A percentile compares a stretch with the other conserved stretches of the same genome.
phyloP scores from a whole-genome alignment of 2,113 vertebrate species.

The Chiloscyllium plagiosum region DNA sequence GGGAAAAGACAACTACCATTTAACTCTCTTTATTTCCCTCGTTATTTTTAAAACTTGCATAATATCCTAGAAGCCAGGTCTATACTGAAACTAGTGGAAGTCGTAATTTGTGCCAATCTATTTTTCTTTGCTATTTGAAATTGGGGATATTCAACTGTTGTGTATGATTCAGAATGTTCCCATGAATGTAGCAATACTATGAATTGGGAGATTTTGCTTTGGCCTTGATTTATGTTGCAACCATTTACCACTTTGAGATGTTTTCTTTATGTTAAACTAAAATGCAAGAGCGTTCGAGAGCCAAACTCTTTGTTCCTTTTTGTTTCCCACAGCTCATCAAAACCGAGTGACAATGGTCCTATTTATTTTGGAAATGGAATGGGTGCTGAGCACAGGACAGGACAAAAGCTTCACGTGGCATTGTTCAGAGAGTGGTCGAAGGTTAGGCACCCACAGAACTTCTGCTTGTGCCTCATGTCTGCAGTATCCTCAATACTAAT shows the following conservation, averaged over 20 bases:
- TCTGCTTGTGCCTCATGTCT: slow-evolving; percentile 80
- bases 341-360: slow-evolving; percentile 83
- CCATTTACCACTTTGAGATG: background rate
- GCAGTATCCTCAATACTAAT: slow-evolving; percentile 77
- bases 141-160: background rate
- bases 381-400: slow-evolving; percentile 89
- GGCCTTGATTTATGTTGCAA: background rate
- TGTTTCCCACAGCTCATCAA: slow-evolving; percentile 72
- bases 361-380: slow-evolving; percentile 96
- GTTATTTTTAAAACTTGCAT: too few relatives aligned
- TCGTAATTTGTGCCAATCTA: background rate
- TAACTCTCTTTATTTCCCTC: too few relatives aligned
- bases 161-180: background rate
- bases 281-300: background rate
- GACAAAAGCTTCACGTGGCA: slow-evolving; percentile 93
- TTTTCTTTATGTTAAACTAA: background rate
- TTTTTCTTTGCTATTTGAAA: background rate
- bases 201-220: background rate
- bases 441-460: slow-evolving; percentile 81
- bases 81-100: background rate
- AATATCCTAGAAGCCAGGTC: background rate
- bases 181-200: background rate
- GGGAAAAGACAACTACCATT: too few relatives aligned
- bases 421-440: slow-evolving; percentile 87
- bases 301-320: slow-evolving; percentile 43